phyloP scores from a whole-genome alignment of 64 coral and sea anemone genomes.

The Porites lutea region DNA sequence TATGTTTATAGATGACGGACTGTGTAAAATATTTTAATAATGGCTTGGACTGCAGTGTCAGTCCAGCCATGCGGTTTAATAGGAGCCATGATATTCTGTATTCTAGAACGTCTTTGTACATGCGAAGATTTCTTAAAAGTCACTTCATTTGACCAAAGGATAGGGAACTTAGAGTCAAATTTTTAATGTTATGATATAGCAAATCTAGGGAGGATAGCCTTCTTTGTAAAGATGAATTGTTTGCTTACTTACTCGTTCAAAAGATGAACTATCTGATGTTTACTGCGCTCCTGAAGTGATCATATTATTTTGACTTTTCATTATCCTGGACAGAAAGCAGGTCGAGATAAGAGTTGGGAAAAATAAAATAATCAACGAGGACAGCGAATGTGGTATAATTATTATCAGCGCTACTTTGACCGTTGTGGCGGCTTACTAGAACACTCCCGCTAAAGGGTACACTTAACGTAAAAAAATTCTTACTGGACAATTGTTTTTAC shows the following conservation, averaged over 20 bases:
- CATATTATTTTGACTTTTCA: too few relatives aligned
- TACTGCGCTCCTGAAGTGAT: too few relatives aligned
- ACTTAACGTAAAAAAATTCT: too few relatives aligned
- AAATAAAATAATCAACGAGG: too few relatives aligned
- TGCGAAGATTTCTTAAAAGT: conserved; percentile 8
- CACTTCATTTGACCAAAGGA: background rate
- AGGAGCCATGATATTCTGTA: background rate
- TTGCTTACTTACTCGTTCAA: background rate
- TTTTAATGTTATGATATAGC: conserved; percentile 1
- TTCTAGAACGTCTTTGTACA: conserved; percentile 39
- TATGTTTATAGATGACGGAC: conserved; percentile 47
- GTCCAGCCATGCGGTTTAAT: background rate
- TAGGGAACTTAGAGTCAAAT: background rate
- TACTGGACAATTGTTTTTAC: too few relatives aligned
- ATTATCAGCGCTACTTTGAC: too few relatives aligned
- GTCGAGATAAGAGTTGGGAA: too few relatives aligned
- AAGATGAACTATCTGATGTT: background rate
- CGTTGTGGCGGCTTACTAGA: too few relatives aligned
- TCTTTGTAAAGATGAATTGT: too few relatives aligned
- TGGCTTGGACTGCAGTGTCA: background rate
- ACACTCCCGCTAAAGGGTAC: too few relatives aligned
- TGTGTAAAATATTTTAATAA: conserved; percentile 57
- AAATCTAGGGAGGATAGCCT: background rate
- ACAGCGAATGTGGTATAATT: too few relatives aligned
- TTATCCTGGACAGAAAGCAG: too few relatives aligned